These are phyloP conservation scores for Micromys minutus DNA, from an alignment of 2,113 vertebrate species.

Conservation along the genomic window DNA sequence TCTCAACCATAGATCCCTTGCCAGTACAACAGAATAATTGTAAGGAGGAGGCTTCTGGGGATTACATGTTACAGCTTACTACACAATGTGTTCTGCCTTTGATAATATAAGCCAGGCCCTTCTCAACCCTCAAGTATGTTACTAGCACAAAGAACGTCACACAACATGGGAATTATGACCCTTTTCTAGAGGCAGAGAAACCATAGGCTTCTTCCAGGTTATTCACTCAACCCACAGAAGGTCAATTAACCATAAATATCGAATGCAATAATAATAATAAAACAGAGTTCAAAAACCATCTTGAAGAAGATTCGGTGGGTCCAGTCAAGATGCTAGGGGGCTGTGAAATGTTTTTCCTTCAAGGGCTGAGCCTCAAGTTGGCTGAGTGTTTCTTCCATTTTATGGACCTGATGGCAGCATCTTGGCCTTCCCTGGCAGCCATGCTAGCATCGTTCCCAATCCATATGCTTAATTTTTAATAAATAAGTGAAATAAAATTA, in stretches of 20 bases:
- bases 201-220: neutral
- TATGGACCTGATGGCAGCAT: neutral
- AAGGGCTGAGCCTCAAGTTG: neutral
- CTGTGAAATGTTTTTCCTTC: neutral
- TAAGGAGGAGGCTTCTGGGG: neutral
- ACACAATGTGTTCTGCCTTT: neutral
- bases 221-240: conserved; percentile 2
- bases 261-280: neutral
- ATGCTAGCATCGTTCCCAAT: conserved; percentile 38
- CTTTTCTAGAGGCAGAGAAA: conserved; percentile 28
- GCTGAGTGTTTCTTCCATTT: neutral
- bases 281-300: neutral
- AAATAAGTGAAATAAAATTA: conserved; percentile 71
- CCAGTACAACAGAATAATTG: neutral
- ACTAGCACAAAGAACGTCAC: neutral
- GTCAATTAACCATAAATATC: neutral
- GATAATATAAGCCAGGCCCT: neutral
- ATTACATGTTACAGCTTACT: neutral
- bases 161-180: neutral
- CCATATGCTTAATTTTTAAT: conserved; percentile 71
- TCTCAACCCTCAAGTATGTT: neutral
- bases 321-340: neutral
- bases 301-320: neutral
- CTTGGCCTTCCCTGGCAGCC: conserved; percentile 28
- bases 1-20: neutral